Conservation (phyloP, 2,113 vertebrate species). For the Emydura subglobosa region DNA sequence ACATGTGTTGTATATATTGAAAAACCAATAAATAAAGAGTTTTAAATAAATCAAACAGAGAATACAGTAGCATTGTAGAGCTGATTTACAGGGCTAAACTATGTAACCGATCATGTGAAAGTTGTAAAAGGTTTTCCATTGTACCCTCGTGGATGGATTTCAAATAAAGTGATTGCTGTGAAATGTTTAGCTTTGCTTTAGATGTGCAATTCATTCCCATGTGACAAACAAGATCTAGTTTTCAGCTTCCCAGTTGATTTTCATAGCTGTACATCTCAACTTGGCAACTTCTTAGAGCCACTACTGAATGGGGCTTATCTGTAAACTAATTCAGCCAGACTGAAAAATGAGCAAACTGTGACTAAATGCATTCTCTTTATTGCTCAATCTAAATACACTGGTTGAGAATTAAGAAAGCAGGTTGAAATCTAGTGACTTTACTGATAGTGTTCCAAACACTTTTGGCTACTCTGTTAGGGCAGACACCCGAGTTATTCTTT, state of each 20-base stretch:
- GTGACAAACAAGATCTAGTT: slow-evolving; percentile 52
- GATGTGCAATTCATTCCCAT: slow-evolving; percentile 6
- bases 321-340: neutral
- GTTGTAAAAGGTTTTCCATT: slow-evolving; percentile 43
- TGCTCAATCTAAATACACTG: neutral
- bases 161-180: slow-evolving; percentile 61
- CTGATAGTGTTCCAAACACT: slow-evolving; percentile 51
- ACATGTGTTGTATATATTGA: neutral
- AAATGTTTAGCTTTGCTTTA: slow-evolving; percentile 58
- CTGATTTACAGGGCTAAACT: slow-evolving; percentile 37
- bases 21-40: slow-evolving; percentile 35
- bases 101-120: slow-evolving; percentile 55
- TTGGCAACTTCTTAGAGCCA: slow-evolving; percentile 54
- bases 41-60: slow-evolving; percentile 59
- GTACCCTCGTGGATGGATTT: slow-evolving; percentile 42
- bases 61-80: slow-evolving; percentile 55
- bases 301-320: slow-evolving; percentile 23
- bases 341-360: slow-evolving; percentile 1
- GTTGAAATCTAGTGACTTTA: slow-evolving; percentile 65
- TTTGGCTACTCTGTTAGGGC: slow-evolving; percentile 60
- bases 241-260: slow-evolving; percentile 52
- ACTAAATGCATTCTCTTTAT: neutral
- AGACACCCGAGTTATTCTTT: slow-evolving; percentile 52
- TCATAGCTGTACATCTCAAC: slow-evolving; percentile 40
- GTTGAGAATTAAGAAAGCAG: slow-evolving; percentile 36